Evolutionary conservation across 1,140 invertebrate species (phyloP).

Genomic region (Rhagoletis zephyria): DNA sequence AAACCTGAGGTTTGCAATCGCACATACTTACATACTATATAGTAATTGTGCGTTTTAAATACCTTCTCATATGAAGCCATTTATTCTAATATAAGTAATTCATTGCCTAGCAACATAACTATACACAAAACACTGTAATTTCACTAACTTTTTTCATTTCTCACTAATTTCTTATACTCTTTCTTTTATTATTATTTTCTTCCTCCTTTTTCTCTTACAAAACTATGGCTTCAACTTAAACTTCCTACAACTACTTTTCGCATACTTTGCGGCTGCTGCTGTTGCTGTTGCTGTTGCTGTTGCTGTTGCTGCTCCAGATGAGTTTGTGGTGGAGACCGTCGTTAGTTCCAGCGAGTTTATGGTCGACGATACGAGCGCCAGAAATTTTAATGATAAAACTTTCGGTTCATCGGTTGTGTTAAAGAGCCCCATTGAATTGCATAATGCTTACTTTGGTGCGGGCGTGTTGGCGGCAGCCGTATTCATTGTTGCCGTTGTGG

Average conservation of each 20-base stretch:
- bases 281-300: too few relatives aligned
- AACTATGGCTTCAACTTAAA: not conserved
- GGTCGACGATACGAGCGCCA: slow-evolving; percentile 75
- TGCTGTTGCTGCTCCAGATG: slow-evolving; percentile 72
- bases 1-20: too few relatives aligned
- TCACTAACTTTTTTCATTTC: not conserved
- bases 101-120: not conserved
- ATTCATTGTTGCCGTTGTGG: slow-evolving; percentile 80
- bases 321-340: slow-evolving; percentile 80
- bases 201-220: too few relatives aligned
- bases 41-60: too few relatives aligned
- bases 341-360: slow-evolving; percentile 75
- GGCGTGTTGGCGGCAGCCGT: slow-evolving; percentile 81
- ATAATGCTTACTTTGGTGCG: slow-evolving; percentile 83
- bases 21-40: too few relatives aligned
- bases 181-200: not conserved
- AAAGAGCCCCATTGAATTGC: slow-evolving; percentile 75
- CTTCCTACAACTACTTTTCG: not conserved
- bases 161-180: slow-evolving; percentile 4
- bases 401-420: slow-evolving; percentile 75
- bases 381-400: slow-evolving; percentile 79
- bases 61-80: not conserved
- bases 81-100: not conserved
- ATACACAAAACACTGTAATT: not conserved
- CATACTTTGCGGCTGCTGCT: slow-evolving; percentile 42